Evolutionary conservation across 2,888 invertebrate species (phyloP).

Genomic region (Nomada ferruginata): DNA sequence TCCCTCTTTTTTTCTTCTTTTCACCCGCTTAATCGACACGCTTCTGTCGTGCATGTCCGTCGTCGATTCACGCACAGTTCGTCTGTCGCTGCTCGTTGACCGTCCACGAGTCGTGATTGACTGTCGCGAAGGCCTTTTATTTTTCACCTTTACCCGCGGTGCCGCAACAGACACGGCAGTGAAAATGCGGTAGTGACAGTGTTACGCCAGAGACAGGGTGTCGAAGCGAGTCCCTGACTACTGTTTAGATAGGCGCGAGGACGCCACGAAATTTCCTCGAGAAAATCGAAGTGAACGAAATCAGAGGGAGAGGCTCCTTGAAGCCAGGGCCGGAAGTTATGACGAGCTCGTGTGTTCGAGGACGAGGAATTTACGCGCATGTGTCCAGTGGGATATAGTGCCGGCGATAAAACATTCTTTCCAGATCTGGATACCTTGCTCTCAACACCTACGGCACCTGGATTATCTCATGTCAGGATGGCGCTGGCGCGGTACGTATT

Average conservation of each 20-base stretch:
- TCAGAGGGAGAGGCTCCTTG: conserved; percentile 45
- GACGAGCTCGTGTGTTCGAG: conserved; percentile 75
- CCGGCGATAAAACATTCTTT: conserved; percentile 79
- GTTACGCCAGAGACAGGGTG: conserved; percentile 45
- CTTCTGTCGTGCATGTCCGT: conserved; percentile 1
- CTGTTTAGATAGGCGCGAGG: conserved; percentile 54
- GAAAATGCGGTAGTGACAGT: conserved; percentile 66
- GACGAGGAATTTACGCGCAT: conserved; percentile 80
- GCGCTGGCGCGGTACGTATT: conserved; percentile 88
- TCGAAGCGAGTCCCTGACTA: conserved; percentile 38
- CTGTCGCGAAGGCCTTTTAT: conserved; percentile 32
- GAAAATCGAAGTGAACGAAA: conserved; percentile 54
- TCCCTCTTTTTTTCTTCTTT: conserved; percentile 5
- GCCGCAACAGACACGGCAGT: conserved; percentile 38
- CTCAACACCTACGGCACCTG: conserved; percentile 83
- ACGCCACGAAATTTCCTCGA: conserved; percentile 60
- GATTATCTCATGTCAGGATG: conserved; percentile 88
- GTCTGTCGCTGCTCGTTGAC: conserved; percentile 5
- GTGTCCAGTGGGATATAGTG: conserved; percentile 83
- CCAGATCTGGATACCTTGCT: conserved; percentile 86
- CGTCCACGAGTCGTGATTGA: conserved; percentile 35
- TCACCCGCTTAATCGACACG: conserved; percentile 1
- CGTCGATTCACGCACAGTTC: conserved; percentile 8
- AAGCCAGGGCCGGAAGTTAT: conserved; percentile 71
- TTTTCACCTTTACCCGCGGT: conserved; percentile 9